phyloP scores from a whole-genome alignment of 2,113 vertebrate species.

The Coturnix japonica region DNA sequence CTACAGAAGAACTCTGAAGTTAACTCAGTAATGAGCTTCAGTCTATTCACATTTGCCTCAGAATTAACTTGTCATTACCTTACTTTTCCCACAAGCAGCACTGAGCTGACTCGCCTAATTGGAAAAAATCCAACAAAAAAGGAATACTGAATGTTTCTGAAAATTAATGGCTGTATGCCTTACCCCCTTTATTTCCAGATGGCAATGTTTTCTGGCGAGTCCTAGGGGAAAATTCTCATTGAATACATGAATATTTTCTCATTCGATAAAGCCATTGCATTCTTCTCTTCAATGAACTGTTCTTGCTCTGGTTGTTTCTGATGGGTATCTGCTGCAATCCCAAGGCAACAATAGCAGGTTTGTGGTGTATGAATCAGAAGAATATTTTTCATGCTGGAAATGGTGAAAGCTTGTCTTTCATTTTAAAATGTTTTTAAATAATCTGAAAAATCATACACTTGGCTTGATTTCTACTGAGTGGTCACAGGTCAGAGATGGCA shows the following conservation, averaged over 20 bases:
- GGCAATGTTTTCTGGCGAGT: background rate
- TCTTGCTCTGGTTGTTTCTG: background rate
- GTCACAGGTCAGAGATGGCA: background rate
- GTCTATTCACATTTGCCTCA: background rate
- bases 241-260: background rate
- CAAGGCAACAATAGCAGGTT: background rate
- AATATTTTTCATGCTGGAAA: background rate
- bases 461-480: background rate
- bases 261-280: background rate
- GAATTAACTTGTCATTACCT: background rate
- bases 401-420: background rate
- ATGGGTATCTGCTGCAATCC: background rate
- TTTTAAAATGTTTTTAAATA: background rate
- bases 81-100: background rate
- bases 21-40: background rate
- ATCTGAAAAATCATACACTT: background rate
- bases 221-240: background rate
- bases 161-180: background rate
- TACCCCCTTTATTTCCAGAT: background rate
- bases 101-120: background rate
- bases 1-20: background rate
- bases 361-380: background rate
- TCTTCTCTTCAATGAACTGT: background rate
- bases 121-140: background rate
- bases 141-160: background rate